Percentiles rank a stretch among this genome's conserved stretches.
phyloP scores from a whole-genome alignment of 2,113 vertebrate genomes.

The Harpagus bidentatus region DNA sequence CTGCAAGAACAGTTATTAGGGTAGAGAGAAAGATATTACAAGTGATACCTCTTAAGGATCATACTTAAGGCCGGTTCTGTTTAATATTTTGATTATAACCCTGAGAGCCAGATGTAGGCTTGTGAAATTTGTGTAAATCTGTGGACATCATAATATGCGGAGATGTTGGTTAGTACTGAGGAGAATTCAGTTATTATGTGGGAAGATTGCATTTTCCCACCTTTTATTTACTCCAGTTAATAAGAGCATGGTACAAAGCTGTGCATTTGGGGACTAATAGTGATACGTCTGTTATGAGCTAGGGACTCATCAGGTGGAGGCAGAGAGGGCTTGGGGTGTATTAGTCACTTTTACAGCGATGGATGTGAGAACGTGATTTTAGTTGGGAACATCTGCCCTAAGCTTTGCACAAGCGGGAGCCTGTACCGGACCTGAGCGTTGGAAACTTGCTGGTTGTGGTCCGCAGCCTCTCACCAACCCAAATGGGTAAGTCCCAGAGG shows the following conservation, averaged over 20 bases:
- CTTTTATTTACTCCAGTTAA: not conserved
- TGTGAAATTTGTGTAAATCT: not conserved
- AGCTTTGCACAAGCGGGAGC: not conserved
- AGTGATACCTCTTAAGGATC: not conserved
- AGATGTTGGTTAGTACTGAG: not conserved
- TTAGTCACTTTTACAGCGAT: not conserved
- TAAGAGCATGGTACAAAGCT: not conserved
- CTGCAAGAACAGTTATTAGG: not conserved
- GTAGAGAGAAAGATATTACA: not conserved
- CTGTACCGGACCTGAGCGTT: not conserved
- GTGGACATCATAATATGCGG: not conserved
- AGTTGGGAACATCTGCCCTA: not conserved
- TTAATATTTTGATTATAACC: not conserved
- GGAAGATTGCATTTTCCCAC: not conserved
- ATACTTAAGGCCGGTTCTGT: not conserved
- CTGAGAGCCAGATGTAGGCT: not conserved
- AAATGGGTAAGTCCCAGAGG: not conserved
- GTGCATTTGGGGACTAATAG: not conserved
- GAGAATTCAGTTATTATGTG: not conserved
- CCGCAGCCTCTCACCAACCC: fast-evolving
- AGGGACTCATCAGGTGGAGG: not conserved
- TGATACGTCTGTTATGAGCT: not conserved
- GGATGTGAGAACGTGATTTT: not conserved
- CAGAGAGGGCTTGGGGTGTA: not conserved
- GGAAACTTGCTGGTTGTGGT: not conserved